phyloP scores from a whole-genome alignment of 2,797 vertebrate species.

The Neosilurus mollespiculum region DNA sequence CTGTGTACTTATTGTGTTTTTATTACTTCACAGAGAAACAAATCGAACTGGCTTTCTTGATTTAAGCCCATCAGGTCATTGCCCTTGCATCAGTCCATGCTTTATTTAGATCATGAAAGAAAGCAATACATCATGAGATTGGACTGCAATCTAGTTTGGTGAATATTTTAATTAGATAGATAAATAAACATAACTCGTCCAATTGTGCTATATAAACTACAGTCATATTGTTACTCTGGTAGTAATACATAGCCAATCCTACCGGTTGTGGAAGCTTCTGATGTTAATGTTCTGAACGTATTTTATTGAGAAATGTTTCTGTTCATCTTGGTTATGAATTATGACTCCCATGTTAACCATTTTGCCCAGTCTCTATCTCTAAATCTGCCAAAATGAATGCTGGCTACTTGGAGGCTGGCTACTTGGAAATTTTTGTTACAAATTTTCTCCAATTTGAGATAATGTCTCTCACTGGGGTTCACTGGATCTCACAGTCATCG shows the following conservation, averaged over 20 bases:
- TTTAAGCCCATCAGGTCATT: not conserved
- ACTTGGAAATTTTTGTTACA: too few species aligned
- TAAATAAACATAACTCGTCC: not conserved
- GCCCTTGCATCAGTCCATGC: not conserved
- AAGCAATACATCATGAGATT: not conserved
- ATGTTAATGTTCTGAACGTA: not conserved
- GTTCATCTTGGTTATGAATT: not conserved
- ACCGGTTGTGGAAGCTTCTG: not conserved
- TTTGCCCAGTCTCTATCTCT: not conserved
- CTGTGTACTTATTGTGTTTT: not conserved
- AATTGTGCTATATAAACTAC: not conserved
- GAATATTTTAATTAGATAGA: not conserved
- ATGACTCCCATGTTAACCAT: not conserved
- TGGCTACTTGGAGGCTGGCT: not conserved
- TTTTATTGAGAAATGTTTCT: not conserved
- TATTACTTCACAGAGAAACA: not conserved
- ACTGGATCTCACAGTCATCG: not conserved
- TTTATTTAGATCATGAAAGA: too few species aligned
- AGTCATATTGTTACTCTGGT: not conserved
- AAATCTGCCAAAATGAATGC: not conserved
- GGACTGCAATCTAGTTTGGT: not conserved
- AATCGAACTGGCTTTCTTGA: not conserved
- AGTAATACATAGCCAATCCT: not conserved
- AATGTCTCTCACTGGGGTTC: too few species aligned
- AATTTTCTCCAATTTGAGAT: too few species aligned